Percentiles rank a stretch among this genome's conserved stretches.
These are phyloP conservation scores for Potamarius usumacintae DNA, from an alignment of 2,113 vertebrate species.

Conservation along the genomic window DNA sequence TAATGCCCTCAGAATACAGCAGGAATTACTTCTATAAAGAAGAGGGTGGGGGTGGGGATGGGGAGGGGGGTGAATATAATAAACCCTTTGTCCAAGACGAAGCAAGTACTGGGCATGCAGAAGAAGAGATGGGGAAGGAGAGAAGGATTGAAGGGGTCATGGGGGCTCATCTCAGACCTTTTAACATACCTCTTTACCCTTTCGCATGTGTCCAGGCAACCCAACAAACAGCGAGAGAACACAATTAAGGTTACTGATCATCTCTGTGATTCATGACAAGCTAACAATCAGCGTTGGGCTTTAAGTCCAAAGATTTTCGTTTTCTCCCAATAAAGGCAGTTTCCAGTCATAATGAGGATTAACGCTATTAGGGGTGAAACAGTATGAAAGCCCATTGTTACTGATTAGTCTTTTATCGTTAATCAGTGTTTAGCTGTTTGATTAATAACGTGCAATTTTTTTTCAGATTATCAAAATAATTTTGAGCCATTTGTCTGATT, in stretches of 20 bases:
- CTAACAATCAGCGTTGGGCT: constrained; percentile 36
- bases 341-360: constrained; percentile 21
- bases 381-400: background rate
- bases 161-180: constrained; percentile 70
- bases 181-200: constrained; percentile 99
- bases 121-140: constrained; percentile 71
- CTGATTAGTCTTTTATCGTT: background rate
- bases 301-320: background rate
- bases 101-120: constrained; percentile 81
- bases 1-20: constrained; percentile 47
- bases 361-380: constrained; percentile 10
- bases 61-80: constrained; percentile 55
- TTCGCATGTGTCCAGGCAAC: constrained; percentile 86
- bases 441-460: background rate
- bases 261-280: constrained; percentile 14
- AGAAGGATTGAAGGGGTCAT: constrained; percentile 40
- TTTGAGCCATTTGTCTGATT: background rate
- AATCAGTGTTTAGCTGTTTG: background rate
- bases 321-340: background rate
- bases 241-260: constrained; percentile 81
- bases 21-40: constrained; percentile 50
- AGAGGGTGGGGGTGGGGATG: constrained; percentile 57
- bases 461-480: background rate
- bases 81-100: constrained; percentile 76
- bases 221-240: constrained; percentile 87